Percentiles rank a stretch among this genome's conserved stretches.
These are phyloP conservation scores for Polypterus bichir DNA, from an alignment of 2,113 vertebrate genomes.

Conservation along the genomic window DNA sequence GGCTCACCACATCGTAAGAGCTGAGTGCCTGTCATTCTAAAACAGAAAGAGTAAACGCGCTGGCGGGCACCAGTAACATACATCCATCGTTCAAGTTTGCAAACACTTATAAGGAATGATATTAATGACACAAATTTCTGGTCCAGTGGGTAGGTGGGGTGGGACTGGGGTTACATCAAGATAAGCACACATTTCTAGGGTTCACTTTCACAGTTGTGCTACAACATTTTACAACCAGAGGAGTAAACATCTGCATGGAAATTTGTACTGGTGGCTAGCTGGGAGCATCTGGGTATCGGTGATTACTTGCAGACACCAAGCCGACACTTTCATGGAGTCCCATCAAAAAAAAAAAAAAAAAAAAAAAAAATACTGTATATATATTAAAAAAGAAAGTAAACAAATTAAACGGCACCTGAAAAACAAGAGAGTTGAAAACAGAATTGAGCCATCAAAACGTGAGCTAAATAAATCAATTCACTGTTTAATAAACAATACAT, in stretches of 20 bases:
- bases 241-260: conserved; percentile 48
- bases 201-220: conserved; percentile 95
- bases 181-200: conserved; percentile 78
- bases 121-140: conserved; percentile 60
- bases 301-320: conserved; percentile 60
- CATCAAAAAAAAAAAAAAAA: conserved; percentile 57
- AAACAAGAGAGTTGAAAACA: too few species aligned
- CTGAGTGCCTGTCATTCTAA: conserved; percentile 42
- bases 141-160: conserved; percentile 29
- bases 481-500: too few species aligned
- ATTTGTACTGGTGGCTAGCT: conserved; percentile 54
- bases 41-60: conserved; percentile 58
- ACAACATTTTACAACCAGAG: conserved; percentile 72
- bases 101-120: conserved; percentile 64
- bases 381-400: background rate
- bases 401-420: background rate
- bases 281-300: conserved; percentile 57
- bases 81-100: conserved; percentile 72
- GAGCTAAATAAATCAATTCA: too few species aligned
- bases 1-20: conserved; percentile 56
- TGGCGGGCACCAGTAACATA: conserved; percentile 66
- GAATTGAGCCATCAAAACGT: too few species aligned
- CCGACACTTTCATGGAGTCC: conserved; percentile 40
- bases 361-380: conserved; percentile 40
- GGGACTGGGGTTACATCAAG: conserved; percentile 72